Percentiles rank a stretch among this genome's conserved stretches.
Conservation (phyloP, 1,140 invertebrate species). For the Gryon sp. region DNA sequence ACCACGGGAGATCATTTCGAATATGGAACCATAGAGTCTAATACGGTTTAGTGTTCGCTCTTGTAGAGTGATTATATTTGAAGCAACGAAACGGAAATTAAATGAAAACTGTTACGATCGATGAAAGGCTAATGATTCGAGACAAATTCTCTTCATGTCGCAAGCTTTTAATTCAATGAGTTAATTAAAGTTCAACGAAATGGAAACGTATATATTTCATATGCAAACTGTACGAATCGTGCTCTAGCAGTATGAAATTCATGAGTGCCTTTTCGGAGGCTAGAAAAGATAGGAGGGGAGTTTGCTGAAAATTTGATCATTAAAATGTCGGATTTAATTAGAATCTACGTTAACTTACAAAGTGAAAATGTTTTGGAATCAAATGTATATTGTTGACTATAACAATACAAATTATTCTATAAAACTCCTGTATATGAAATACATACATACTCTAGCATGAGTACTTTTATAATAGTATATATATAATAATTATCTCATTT, state of each 20-base stretch:
- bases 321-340: slow-evolving; percentile 50
- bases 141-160: slow-evolving; percentile 44
- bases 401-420: too few relatives aligned
- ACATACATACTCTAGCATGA: too few relatives aligned
- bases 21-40: slow-evolving; percentile 4
- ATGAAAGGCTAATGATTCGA: slow-evolving; percentile 48
- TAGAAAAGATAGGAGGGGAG: too few relatives aligned
- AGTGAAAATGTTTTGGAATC: slow-evolving; percentile 17
- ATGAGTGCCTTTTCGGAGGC: slow-evolving; percentile 30
- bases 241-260: slow-evolving; percentile 31
- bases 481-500: too few relatives aligned
- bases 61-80: slow-evolving; percentile 17
- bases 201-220: slow-evolving; percentile 51
- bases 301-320: slow-evolving; percentile 50
- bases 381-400: slow-evolving; percentile 4
- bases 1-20: slow-evolving; percentile 8
- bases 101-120: slow-evolving; percentile 43
- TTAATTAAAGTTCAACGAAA: slow-evolving; percentile 58
- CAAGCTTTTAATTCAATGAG: slow-evolving; percentile 55
- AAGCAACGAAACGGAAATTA: slow-evolving; percentile 24
- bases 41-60: slow-evolving; percentile 17
- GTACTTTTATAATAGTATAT: too few relatives aligned
- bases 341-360: slow-evolving; percentile 34
- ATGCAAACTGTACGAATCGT: slow-evolving; percentile 21
- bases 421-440: too few relatives aligned